phyloP scores from a whole-genome alignment of 2,888 invertebrate species.

The Copidosoma aretas region DNA sequence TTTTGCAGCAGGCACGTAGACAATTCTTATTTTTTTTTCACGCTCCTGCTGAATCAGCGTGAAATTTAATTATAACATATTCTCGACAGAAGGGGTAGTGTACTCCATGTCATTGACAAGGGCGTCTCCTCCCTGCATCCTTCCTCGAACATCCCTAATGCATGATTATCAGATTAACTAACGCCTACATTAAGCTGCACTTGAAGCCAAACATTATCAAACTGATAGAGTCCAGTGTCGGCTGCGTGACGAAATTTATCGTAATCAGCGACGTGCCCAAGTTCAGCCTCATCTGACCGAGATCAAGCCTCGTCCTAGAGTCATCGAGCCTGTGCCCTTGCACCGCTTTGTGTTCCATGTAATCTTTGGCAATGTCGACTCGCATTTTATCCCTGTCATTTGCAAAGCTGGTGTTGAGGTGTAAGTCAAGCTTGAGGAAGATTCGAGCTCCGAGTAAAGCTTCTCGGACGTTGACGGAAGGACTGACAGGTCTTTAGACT shows the following conservation, averaged over 20 bases:
- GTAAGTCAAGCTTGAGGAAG: constrained; percentile 34
- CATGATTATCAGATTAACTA: neutral
- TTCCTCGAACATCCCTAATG: too few species aligned
- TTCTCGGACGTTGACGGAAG: constrained; percentile 69
- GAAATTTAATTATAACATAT: too few species aligned
- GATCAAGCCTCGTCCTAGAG: constrained; percentile 67
- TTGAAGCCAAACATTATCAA: constrained; percentile 83
- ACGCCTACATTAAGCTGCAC: constrained; percentile 77
- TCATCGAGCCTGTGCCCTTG: constrained; percentile 65
- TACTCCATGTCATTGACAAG: too few species aligned
- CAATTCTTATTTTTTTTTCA: too few species aligned
- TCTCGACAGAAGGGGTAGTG: too few species aligned
- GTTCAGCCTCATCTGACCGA: constrained; percentile 61
- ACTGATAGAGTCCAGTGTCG: constrained; percentile 78
- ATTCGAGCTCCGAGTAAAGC: constrained; percentile 26
- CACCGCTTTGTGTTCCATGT: constrained; percentile 49
- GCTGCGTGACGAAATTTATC: constrained; percentile 61
- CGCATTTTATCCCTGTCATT: constrained; percentile 29
- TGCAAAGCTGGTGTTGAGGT: constrained; percentile 35
- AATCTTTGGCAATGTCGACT: neutral
- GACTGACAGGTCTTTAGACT: constrained; percentile 84
- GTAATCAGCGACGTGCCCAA: constrained; percentile 44
- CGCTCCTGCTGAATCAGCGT: too few species aligned
- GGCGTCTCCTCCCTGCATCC: too few species aligned
- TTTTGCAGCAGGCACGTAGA: too few species aligned